Evolutionary conservation across 2,113 vertebrate genomes (phyloP).

Genomic region (Opisthocomus hoazin): DNA sequence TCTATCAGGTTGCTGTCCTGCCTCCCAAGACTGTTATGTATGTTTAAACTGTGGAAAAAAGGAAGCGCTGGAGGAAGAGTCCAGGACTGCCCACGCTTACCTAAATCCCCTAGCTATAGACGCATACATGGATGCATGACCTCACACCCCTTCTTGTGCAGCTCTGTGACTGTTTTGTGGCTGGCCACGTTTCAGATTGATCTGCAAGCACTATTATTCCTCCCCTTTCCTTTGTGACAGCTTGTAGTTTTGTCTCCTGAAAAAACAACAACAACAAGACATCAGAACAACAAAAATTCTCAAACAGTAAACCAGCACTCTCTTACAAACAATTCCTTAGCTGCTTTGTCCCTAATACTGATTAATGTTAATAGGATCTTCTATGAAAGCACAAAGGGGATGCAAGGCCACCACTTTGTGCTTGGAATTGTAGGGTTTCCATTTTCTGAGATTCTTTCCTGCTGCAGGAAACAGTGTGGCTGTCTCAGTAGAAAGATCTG

Average conservation of each 20-base stretch:
- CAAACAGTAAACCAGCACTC: background rate
- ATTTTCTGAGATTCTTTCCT: background rate
- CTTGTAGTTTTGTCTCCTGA: background rate
- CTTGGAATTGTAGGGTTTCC: background rate
- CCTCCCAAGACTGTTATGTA: background rate
- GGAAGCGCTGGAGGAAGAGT: background rate
- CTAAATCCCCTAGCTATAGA: background rate
- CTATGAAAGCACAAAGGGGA: background rate
- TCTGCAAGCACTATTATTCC: background rate
- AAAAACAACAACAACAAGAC: background rate
- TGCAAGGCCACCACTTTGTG: background rate
- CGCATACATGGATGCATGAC: fast-evolving
- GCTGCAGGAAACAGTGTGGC: background rate
- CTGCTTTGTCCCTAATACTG: background rate
- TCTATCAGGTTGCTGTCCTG: background rate
- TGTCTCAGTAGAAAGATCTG: background rate
- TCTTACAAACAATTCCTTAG: background rate
- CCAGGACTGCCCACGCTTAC: background rate
- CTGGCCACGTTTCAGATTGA: background rate
- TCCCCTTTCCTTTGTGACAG: background rate
- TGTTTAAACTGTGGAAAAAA: background rate
- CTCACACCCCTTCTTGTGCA: background rate
- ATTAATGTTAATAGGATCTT: background rate
- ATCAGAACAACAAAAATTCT: background rate
- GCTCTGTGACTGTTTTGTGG: background rate